Percentiles rank a stretch among this genome's conserved stretches.
Conservation (phyloP, 2,113 vertebrate genomes). For the Bos taurus region DNA sequence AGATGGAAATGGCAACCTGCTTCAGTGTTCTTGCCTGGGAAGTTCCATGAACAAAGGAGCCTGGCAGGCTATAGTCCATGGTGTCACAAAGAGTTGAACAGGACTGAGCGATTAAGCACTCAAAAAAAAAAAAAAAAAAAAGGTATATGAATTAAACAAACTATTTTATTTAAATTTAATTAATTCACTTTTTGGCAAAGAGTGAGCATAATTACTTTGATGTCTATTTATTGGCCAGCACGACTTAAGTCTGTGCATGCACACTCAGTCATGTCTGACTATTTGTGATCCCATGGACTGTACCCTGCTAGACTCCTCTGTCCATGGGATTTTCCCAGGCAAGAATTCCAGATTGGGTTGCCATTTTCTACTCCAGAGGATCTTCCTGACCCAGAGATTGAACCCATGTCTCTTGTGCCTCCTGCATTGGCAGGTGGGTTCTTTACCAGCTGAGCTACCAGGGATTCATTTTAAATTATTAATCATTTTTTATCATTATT, state of each 20-base stretch:
- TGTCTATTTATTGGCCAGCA: background rate
- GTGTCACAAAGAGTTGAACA: background rate
- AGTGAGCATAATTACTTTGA: background rate
- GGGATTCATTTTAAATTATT: background rate
- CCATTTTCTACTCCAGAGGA: background rate
- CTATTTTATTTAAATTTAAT: background rate
- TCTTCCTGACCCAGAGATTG: background rate
- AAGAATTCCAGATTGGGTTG: background rate
- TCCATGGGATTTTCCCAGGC: background rate
- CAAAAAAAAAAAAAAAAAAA: background rate
- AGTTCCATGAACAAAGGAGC: background rate
- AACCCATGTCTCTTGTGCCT: background rate
- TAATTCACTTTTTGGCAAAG: background rate
- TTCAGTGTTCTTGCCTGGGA: background rate
- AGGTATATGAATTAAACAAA: background rate
- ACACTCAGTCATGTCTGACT: background rate
- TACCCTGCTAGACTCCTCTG: background rate
- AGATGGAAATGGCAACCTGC: background rate
- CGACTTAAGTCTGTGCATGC: background rate
- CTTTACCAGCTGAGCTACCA: background rate
- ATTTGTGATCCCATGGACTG: background rate
- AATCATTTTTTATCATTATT: background rate
- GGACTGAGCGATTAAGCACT: background rate
- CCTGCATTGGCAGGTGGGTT: background rate
- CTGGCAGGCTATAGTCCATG: background rate